phyloP scores from a whole-genome alignment of 2,888 invertebrate genomes.

The Fragum fragum region DNA sequence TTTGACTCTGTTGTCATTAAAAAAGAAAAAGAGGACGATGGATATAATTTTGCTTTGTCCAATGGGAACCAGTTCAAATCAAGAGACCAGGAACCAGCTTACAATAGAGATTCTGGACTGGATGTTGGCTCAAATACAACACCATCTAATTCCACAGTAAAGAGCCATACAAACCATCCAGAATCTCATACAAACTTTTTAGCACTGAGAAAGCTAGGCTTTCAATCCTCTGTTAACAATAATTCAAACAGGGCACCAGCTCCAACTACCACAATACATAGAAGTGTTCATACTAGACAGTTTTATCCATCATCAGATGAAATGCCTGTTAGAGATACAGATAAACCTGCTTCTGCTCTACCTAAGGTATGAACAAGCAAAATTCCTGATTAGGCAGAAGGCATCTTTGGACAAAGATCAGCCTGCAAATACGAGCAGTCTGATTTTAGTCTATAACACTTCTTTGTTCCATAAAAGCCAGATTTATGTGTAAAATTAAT shows the following conservation, averaged over 20 bases:
- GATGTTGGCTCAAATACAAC: neutral
- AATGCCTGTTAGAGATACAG: conserved; percentile 40
- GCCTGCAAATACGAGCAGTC: no score
- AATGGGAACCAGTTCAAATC: neutral
- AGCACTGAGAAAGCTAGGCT: neutral
- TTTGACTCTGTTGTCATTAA: neutral
- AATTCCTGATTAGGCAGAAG: no score
- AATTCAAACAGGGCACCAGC: no score
- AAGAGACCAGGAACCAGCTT: neutral
- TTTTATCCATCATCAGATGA: conserved; percentile 40
- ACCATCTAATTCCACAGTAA: neutral
- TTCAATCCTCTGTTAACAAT: neutral
- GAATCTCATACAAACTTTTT: neutral
- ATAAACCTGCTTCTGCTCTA: conserved; percentile 3
- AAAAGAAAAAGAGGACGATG: conserved; percentile 6
- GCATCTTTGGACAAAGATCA: no score
- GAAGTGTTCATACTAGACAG: conserved; percentile 45
- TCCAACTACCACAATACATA: neutral
- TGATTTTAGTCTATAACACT: no score
- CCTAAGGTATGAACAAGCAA: neutral
- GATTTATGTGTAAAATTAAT: no score
- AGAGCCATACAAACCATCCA: neutral
- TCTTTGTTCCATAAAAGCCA: no score
- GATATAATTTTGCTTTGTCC: neutral
- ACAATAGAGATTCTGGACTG: conserved; percentile 2